Percentiles rank a stretch among this genome's conserved stretches.
Conservation (phyloP, 1,140 invertebrate species). For the Pachypeltis micranthus region DNA sequence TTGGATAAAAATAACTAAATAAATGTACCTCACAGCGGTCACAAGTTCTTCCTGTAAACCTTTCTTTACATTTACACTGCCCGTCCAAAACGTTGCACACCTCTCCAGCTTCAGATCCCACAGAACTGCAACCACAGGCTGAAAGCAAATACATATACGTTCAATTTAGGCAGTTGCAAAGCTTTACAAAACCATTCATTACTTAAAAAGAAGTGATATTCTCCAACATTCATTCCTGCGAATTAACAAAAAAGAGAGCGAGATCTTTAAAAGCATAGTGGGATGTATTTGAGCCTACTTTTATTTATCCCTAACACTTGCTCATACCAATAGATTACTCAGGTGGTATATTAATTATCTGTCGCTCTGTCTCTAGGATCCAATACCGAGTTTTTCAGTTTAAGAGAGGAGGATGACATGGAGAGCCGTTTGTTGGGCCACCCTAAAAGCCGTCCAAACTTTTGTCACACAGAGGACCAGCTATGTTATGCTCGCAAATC, state of each 20-base stretch:
- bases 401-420: too few species aligned
- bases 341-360: too few species aligned
- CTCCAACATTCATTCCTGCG: too few species aligned
- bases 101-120: constrained; percentile 53
- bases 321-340: too few species aligned
- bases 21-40: constrained; percentile 64
- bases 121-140: constrained; percentile 63
- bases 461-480: constrained; percentile 63
- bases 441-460: constrained; percentile 87
- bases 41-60: constrained; percentile 75
- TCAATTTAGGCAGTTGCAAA: too few species aligned
- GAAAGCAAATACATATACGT: too few species aligned
- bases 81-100: constrained; percentile 78
- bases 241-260: not conserved
- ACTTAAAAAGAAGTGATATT: too few species aligned
- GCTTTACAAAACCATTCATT: too few species aligned
- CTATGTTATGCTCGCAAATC: constrained; percentile 57
- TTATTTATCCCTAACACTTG: too few species aligned
- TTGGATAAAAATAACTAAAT: constrained; percentile 7
- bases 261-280: constrained; percentile 1
- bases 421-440: constrained; percentile 59
- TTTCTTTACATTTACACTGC: constrained; percentile 73
- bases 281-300: too few species aligned
- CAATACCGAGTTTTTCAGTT: too few species aligned
- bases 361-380: too few species aligned